Evolutionary conservation across 1,140 invertebrate genomes (phyloP), one percentile per base, ranked within the genome.

Genomic region (Eubasilissa regina): DNA sequence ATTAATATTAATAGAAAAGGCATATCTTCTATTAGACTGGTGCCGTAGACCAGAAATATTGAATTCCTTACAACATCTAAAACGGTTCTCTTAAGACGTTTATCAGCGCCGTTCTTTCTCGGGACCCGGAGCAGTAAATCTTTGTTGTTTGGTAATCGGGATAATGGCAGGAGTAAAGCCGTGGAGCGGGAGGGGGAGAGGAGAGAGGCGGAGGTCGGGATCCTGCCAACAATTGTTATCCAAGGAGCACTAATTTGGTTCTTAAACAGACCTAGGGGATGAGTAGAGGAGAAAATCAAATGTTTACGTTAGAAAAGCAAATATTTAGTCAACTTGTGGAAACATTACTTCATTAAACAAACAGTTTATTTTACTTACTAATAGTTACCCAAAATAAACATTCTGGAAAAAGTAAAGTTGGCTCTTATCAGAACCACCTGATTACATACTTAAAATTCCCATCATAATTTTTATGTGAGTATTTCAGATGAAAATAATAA

Each of bases 91-190:
- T 12, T 44, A 45, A 75, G 58, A 76, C 48, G 75, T 51, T 76
- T 76, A 76, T 76, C 75, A 44, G 60, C 60, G 21, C 11, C 15
- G 43, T 64, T 48, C 60, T 76, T 64, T 76, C 64, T 64, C 43
- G 56, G 75, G 64, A 64, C 10, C 47, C 58, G 11, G 19, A 43
- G 60, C 58, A 19, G 75, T 76, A 76, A 76, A 76, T 76, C 75
- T 76, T 66, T 51, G 75, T 66, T 64, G 75, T 76, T 64, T 35
- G 51, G 75, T 45, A 76, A 76, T 76, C 58, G 43, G 60, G 60
- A 66, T 76, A 76, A 76, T 66, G 75, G 75, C 75, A 13, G 15
- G 48, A 55, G 17, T 25, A n/a, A n/a, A n/a, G n/a, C n/a, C n/a
- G 15, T 44, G 43, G 60, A 17, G 47, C 44, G 56, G 47, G 44